phyloP scores from a whole-genome alignment of 2,113 vertebrate genomes.

The Thryonomys swinderianus region DNA sequence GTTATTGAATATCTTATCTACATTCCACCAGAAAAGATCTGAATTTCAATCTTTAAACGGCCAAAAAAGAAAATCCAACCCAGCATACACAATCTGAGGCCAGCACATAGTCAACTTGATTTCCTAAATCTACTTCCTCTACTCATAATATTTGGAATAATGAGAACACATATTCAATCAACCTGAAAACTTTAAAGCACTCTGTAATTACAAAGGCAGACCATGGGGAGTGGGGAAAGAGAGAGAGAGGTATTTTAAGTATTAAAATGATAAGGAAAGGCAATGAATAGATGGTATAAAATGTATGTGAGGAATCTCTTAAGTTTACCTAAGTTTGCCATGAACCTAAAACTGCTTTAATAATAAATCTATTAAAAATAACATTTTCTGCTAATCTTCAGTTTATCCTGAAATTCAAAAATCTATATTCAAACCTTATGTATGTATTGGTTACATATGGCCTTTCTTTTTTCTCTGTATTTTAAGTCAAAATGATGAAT shows the following conservation, averaged over 20 bases:
- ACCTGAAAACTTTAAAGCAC: slow-evolving; percentile 38
- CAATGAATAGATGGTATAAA: background rate
- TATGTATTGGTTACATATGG: slow-evolving; percentile 19
- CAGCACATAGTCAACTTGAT: slow-evolving; percentile 16
- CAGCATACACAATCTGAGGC: background rate
- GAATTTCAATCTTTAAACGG: slow-evolving; percentile 38
- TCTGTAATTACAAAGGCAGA: slow-evolving; percentile 50
- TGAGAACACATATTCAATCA: slow-evolving; percentile 35
- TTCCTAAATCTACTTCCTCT: slow-evolving; percentile 40
- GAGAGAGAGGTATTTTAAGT: background rate
- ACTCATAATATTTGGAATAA: slow-evolving; percentile 35
- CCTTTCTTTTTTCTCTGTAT: slow-evolving; percentile 9
- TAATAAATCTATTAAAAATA: background rate
- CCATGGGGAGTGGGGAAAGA: background rate
- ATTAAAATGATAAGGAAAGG: background rate
- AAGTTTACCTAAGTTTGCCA: background rate
- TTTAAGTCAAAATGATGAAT: slow-evolving; percentile 64
- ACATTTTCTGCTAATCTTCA: background rate
- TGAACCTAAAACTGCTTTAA: background rate
- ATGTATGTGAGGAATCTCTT: background rate
- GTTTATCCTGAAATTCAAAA: background rate
- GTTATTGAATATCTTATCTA: slow-evolving; percentile 13
- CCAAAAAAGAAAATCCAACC: background rate
- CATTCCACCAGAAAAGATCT: background rate
- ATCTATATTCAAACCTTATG: background rate